Evolutionary conservation across 2,797 vertebrate genomes (phyloP), one percentile per base, ranked within the genome.

Genomic region (Hephaestus fuliginosus): DNA sequence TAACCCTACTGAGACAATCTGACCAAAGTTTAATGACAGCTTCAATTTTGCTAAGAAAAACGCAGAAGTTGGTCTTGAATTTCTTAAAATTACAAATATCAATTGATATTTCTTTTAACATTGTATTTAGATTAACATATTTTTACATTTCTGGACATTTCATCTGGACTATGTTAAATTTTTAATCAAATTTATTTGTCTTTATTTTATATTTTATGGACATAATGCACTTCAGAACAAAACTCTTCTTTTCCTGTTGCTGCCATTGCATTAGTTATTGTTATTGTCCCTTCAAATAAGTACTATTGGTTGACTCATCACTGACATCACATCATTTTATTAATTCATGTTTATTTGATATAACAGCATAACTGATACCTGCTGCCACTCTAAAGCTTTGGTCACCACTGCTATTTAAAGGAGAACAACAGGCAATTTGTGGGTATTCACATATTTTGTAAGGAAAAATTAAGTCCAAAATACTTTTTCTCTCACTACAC

Each of bases 321-420:
- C 68, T 41, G 25, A 75, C 25, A 25, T 25, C 25, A 25, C 25
- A 25, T 67, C 48, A 43, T 76, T 58, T 53, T 12, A 51, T n/a
- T 64, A 13, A 61, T 63, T 66, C 33, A 36, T 28, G 18, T 78
- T 64, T 33, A 14, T 33, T 36, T 12, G 7, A 39, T 39, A 8
- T 39, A 39, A 39, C 66, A 53, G 43, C 66, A 2, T 74, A 64
- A 53, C 20, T 13, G 51, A 69, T 75, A 10, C 20, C 8, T 58
- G 55, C 22, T 44, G 28, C 30, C 4, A 15, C n/a, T 61, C 7
- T 64, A 1, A 10, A 46, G 52, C 49, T 74, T 58, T 58, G 12
- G 70, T 67, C 79, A 39, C 71, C 36, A 15, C 58, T 85, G 82
- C 3, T 81, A 46, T 14, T 10, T 77, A 53, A 89, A 87, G 81